Evolutionary conservation across 2,113 vertebrate genomes (phyloP).

Genomic region (Aegithalos caudatus): DNA sequence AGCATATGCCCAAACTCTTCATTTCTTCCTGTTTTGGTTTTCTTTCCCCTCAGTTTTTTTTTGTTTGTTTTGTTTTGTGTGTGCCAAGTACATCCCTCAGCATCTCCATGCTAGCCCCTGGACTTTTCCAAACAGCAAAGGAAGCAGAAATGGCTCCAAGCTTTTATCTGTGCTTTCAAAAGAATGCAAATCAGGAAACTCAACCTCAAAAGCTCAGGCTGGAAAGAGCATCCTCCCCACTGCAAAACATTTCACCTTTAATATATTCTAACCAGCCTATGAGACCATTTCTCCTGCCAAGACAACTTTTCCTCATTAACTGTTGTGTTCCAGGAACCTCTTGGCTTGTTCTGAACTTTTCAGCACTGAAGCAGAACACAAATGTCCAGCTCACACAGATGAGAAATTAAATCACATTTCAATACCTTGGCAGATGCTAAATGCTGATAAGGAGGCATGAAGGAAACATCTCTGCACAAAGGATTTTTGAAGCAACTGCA

Average conservation of each 20-base stretch:
- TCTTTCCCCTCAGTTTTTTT: no score
- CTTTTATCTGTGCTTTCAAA: constrained; percentile 60
- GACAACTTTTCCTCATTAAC: constrained; percentile 63
- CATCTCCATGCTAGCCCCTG: neutral
- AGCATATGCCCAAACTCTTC: neutral
- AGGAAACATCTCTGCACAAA: neutral
- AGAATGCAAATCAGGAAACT: constrained; percentile 59
- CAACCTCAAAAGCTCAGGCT: constrained; percentile 24
- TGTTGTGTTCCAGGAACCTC: constrained; percentile 59
- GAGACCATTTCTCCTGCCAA: constrained; percentile 25
- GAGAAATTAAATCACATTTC: constrained; percentile 31
- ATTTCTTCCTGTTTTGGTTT: neutral
- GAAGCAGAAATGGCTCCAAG: constrained; percentile 34
- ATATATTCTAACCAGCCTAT: constrained; percentile 42
- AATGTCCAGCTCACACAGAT: neutral
- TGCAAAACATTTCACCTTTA: constrained; percentile 62
- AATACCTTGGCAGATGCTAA: neutral
- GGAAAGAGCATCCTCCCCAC: constrained; percentile 38
- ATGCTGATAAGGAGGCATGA: neutral
- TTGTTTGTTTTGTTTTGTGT: neutral
- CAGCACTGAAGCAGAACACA: constrained; percentile 24
- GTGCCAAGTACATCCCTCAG: neutral
- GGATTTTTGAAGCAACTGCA: neutral
- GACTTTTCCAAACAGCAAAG: constrained; percentile 32
- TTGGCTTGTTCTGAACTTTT: constrained; percentile 36